Evolutionary conservation across 2,113 vertebrate genomes (phyloP).

Genomic region (Telmatochromis sp.): DNA sequence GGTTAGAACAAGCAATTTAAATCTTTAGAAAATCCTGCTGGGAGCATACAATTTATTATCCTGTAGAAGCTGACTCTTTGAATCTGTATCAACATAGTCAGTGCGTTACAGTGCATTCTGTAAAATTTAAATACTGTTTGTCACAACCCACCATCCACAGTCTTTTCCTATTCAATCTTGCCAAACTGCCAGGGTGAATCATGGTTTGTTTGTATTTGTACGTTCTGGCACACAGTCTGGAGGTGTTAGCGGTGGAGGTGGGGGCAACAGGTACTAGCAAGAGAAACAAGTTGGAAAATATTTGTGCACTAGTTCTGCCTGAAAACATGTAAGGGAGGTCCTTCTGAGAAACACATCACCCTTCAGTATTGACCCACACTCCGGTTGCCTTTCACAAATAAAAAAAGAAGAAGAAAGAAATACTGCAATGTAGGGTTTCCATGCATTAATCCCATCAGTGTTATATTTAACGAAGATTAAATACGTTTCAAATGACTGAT

Average conservation of each 20-base stretch:
- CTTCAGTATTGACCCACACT: not conserved
- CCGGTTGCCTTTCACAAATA: not conserved
- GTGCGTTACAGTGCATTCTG: slow-evolving; percentile 1
- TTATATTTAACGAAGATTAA: not conserved
- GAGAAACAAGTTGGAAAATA: not conserved
- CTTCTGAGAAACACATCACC: not conserved
- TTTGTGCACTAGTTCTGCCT: not conserved
- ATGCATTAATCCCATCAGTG: not conserved
- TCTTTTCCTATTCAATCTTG: not conserved
- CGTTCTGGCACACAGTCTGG: not conserved
- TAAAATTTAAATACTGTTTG: slow-evolving; percentile 30
- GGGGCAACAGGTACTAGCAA: slow-evolving; percentile 8
- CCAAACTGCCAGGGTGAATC: slow-evolving; percentile 36
- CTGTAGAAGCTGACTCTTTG: not conserved
- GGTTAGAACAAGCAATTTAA: slow-evolving; percentile 27
- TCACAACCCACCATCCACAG: not conserved
- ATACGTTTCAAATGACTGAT: fast-evolving
- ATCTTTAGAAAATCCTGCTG: slow-evolving; percentile 19
- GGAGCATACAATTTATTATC: slow-evolving; percentile 9
- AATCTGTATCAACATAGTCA: slow-evolving; percentile 19
- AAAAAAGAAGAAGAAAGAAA: not conserved
- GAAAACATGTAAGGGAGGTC: not conserved
- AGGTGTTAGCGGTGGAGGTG: slow-evolving; percentile 7
- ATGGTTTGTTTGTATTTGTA: slow-evolving; percentile 30
- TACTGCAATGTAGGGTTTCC: not conserved